Percentiles rank a stretch among this genome's conserved stretches.
Evolutionary conservation across 2,113 vertebrate species (phyloP).

Genomic region (Gymnorhina tibicen): DNA sequence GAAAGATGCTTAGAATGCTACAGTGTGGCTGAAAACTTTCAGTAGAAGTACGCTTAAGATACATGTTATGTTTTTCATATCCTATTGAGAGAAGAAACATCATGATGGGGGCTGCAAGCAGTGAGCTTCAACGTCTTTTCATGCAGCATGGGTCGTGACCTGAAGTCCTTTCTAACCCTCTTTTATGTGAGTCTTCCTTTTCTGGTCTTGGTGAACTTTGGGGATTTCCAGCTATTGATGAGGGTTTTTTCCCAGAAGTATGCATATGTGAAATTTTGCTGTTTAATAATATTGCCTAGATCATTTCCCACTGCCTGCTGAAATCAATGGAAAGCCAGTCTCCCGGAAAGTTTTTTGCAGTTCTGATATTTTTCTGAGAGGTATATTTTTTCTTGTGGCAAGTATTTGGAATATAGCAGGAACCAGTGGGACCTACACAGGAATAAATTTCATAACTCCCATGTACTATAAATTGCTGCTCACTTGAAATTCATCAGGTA

Average conservation of each 20-base stretch:
- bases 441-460: background rate
- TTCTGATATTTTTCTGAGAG: background rate
- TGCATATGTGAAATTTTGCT: background rate
- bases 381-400: background rate
- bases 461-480: background rate
- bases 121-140: background rate
- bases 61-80: background rate
- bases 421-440: background rate
- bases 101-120: background rate
- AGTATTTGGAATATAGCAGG: background rate
- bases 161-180: background rate
- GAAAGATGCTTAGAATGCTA: background rate
- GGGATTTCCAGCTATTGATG: background rate
- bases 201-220: background rate
- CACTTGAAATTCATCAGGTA: background rate
- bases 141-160: background rate
- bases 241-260: background rate
- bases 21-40: background rate
- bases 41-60: background rate
- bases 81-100: background rate
- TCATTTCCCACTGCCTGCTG: background rate
- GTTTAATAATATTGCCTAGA: background rate
- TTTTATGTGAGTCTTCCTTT: background rate
- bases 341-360: background rate
- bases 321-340: background rate